phyloP scores from a whole-genome alignment of 1,140 invertebrate genomes.

The Atta cephalotes region DNA sequence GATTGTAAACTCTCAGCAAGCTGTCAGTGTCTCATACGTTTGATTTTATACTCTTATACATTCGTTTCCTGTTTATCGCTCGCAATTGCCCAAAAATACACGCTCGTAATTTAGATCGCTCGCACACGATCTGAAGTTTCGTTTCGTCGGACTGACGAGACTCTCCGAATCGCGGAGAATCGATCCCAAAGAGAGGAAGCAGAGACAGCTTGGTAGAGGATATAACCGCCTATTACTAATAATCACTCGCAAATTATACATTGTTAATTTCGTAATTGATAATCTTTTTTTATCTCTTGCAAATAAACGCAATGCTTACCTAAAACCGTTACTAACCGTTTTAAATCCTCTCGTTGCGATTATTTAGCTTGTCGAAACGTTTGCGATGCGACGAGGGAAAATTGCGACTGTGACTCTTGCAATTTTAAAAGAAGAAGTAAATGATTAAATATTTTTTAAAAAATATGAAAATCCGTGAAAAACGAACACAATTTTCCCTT shows the following conservation, averaged over 20 bases:
- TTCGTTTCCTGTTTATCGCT: conserved; percentile 15
- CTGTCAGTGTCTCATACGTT: conserved; percentile 68
- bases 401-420: neutral
- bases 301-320: conserved; percentile 85
- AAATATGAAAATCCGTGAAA: neutral
- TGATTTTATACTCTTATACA: neutral
- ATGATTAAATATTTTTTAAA: conserved; percentile 9
- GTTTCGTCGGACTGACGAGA: neutral
- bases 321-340: conserved; percentile 83
- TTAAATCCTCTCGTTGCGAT: conserved; percentile 66
- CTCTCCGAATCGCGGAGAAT: neutral
- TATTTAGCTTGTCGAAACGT: conserved; percentile 55
- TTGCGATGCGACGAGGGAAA: conserved; percentile 19
- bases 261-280: conserved; percentile 81
- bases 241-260: conserved; percentile 76
- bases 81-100: neutral
- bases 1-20: conserved; percentile 81
- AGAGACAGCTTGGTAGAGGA: conserved; percentile 80
- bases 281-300: conserved; percentile 74
- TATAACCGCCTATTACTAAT: conserved; percentile 68
- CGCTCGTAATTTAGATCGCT: conserved; percentile 10
- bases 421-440: neutral
- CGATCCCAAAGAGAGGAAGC: neutral
- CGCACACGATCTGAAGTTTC: neutral
- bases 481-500: conserved; percentile 15